Percentiles rank a stretch among this genome's conserved stretches.
phyloP scores from a whole-genome alignment of 2,113 vertebrate genomes.

The Tachysurus fulvidraco region DNA sequence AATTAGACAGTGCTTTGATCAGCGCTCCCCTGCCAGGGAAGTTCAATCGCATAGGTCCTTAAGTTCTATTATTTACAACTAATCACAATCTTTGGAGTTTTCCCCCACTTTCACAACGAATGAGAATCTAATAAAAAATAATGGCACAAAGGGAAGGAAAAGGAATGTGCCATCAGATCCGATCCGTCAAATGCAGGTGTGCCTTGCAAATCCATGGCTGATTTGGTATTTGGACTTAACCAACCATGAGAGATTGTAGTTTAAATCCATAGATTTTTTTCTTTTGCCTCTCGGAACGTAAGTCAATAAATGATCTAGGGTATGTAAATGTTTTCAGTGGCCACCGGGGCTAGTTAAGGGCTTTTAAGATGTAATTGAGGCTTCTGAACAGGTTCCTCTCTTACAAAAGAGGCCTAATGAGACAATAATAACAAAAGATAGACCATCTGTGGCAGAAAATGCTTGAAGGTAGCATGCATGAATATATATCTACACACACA shows the following conservation, averaged over 20 bases:
- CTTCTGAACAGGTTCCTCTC: conserved; percentile 48
- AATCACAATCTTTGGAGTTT: conserved; percentile 60
- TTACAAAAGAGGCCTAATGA: conserved; percentile 45
- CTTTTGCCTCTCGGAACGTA: conserved; percentile 40
- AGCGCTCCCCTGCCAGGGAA: conserved; percentile 44
- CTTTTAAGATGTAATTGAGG: conserved; percentile 50
- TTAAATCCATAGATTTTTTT: conserved; percentile 47
- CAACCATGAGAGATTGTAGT: conserved; percentile 50
- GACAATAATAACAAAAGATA: conserved; percentile 53
- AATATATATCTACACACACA: conserved; percentile 33
- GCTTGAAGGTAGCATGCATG: conserved; percentile 42
- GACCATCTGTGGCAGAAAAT: conserved; percentile 49
- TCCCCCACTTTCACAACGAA: conserved; percentile 59
- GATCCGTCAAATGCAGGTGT: conserved; percentile 52
- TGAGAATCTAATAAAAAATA: conserved; percentile 62
- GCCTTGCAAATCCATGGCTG: conserved; percentile 17
- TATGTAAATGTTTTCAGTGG: conserved; percentile 55
- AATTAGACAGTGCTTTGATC: conserved; percentile 59
- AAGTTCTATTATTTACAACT: conserved; percentile 71
- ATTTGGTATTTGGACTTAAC: conserved; percentile 49
- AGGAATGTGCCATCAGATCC: conserved; percentile 52
- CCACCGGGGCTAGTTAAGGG: conserved; percentile 46
- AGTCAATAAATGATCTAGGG: conserved; percentile 46
- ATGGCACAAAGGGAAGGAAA: conserved; percentile 50
- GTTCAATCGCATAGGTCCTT: conserved; percentile 64